A percentile compares a stretch with the other conserved stretches of the same genome.
These are phyloP conservation scores for Reticulitermes lucifugus DNA, from an alignment of 2,888 invertebrate genomes.

Conservation along the genomic window DNA sequence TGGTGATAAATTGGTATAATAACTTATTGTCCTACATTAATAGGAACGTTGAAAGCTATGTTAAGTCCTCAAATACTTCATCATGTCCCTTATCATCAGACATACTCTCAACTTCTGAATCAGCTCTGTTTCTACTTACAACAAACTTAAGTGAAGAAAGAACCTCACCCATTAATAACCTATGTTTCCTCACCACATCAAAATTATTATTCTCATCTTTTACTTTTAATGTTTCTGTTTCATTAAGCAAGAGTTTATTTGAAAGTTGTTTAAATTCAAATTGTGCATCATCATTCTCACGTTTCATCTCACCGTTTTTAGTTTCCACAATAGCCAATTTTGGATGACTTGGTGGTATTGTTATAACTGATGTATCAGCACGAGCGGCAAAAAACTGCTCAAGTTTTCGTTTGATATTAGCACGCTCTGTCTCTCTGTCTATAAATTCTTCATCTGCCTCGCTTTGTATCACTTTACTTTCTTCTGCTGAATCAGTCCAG, in stretches of 20 bases:
- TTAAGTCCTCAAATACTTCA: slow-evolving; percentile 12
- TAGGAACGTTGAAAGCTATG: neutral
- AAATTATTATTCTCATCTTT: slow-evolving; percentile 15
- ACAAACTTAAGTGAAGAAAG: slow-evolving; percentile 13
- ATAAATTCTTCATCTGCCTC: neutral
- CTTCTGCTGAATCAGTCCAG: neutral
- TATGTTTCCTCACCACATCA: slow-evolving; percentile 12
- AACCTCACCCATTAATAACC: slow-evolving; percentile 29
- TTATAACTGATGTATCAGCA: neutral
- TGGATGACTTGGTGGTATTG: slow-evolving; percentile 5
- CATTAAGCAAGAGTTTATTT: neutral
- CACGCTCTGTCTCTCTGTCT: neutral
- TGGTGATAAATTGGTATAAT: neutral
- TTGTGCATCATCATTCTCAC: neutral
- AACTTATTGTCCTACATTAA: neutral
- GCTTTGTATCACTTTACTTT: too few relatives aligned
- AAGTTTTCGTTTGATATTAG: neutral
- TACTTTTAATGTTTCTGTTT: neutral
- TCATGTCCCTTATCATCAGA: neutral
- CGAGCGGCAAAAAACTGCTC: neutral
- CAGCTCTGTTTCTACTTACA: neutral
- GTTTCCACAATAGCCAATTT: neutral
- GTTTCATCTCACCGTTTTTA: neutral
- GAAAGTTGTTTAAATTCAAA: neutral
- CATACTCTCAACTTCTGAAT: neutral